Conservation (phyloP, 2,888 invertebrate genomes). For the Cistogaster globosa region DNA sequence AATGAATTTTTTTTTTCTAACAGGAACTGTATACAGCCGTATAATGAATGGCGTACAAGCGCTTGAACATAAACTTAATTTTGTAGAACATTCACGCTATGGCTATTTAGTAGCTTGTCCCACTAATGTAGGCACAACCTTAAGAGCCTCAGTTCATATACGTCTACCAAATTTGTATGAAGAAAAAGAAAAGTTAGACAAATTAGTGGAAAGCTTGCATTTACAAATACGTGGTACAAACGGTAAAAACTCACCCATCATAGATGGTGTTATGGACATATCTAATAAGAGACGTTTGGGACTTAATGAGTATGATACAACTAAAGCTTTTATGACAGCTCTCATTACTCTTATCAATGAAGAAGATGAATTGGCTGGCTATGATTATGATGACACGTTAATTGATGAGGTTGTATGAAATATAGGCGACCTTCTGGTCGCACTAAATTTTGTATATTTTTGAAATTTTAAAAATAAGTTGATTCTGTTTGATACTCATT, state of each 20-base stretch:
- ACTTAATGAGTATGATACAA: neutral
- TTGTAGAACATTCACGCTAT: neutral
- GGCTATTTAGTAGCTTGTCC: neutral
- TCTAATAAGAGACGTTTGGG: neutral
- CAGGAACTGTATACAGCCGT: neutral
- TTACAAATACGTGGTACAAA: neutral
- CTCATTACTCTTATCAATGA: neutral
- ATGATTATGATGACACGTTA: constrained; percentile 35
- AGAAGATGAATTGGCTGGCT: neutral
- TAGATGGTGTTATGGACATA: neutral
- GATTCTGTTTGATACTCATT: too few species aligned
- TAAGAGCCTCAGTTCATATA: neutral
- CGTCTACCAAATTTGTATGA: neutral
- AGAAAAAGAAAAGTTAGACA: neutral
- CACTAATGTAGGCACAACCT: neutral
- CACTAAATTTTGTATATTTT: too few species aligned
- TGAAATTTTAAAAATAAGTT: too few species aligned
- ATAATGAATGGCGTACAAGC: neutral
- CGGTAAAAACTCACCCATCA: neutral
- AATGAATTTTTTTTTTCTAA: neutral
- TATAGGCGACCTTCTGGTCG: too few species aligned
- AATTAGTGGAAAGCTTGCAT: neutral
- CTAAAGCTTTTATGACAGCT: neutral
- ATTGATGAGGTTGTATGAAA: too few species aligned
- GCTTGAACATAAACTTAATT: neutral